Evolutionary conservation across 2,888 invertebrate genomes (phyloP).

Genomic region (Meloe dianella): DNA sequence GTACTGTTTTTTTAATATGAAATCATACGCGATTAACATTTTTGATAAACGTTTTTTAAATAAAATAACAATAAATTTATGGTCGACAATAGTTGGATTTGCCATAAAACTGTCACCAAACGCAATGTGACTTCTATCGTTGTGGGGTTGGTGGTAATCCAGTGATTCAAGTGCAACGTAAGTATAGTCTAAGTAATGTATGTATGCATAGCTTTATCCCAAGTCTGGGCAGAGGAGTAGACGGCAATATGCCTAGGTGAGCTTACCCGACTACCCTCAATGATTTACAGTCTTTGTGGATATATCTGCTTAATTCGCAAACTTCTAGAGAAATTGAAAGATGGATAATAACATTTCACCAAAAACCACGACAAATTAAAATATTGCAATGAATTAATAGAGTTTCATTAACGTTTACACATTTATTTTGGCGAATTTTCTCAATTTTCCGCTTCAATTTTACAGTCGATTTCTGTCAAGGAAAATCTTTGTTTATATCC

Average conservation of each 20-base stretch:
- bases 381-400: constrained; percentile 25
- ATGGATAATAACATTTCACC: constrained; percentile 33
- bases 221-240: constrained; percentile 31
- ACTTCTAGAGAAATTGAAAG: constrained; percentile 46
- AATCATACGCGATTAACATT: not conserved
- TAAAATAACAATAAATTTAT: not conserved
- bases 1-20: not conserved
- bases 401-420: constrained; percentile 17
- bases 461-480: constrained; percentile 4
- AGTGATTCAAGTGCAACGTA: constrained; percentile 32
- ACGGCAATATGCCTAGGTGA: constrained; percentile 36
- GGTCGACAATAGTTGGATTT: constrained; percentile 3
- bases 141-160: constrained; percentile 22
- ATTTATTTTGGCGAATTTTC: not conserved
- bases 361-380: constrained; percentile 29
- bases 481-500: constrained; percentile 31
- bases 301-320: constrained; percentile 52
- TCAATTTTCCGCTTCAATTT: not conserved
- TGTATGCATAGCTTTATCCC: constrained; percentile 32
- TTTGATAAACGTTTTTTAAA: not conserved
- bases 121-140: constrained; percentile 8
- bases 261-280: constrained; percentile 35
- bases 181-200: constrained; percentile 32
- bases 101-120: constrained; percentile 5
- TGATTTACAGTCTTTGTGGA: constrained; percentile 50